Percentiles rank a stretch among this genome's conserved stretches.
Evolutionary conservation across 2,888 invertebrate genomes (phyloP).

Genomic region (Ennomos fuscantarius): DNA sequence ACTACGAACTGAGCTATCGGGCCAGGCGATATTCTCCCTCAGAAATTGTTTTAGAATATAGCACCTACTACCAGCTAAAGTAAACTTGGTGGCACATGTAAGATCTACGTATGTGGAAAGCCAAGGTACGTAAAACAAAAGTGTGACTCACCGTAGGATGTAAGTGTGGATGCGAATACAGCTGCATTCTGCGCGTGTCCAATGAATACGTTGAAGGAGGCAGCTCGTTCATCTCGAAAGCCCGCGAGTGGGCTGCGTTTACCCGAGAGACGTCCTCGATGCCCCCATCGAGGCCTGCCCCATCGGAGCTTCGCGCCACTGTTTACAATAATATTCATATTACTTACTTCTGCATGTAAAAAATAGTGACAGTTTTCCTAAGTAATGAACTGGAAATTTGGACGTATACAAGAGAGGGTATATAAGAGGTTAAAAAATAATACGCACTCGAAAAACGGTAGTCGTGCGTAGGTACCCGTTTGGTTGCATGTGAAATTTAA

Average conservation of each 20-base stretch:
- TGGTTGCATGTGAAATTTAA: too few species aligned
- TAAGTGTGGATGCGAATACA: conserved; percentile 70
- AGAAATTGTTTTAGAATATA: too few species aligned
- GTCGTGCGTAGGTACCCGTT: too few species aligned
- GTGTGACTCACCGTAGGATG: conserved; percentile 71
- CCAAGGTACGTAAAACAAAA: conserved; percentile 10
- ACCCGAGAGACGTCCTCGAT: conserved; percentile 64
- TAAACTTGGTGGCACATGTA: background rate
- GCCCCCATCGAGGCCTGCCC: conserved; percentile 65
- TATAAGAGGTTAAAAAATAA: too few species aligned
- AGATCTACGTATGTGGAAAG: background rate
- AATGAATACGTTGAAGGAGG: conserved; percentile 65
- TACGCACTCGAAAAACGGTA: too few species aligned
- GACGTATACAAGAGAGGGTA: too few species aligned
- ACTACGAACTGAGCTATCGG: too few species aligned
- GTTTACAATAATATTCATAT: conserved; percentile 40
- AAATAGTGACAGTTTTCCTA: too few species aligned
- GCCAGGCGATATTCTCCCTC: too few species aligned
- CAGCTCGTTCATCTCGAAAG: conserved; percentile 78
- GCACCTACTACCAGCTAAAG: background rate
- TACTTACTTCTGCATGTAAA: background rate
- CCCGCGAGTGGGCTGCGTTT: conserved; percentile 57
- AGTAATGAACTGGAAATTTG: too few species aligned
- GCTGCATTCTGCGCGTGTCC: conserved; percentile 76
- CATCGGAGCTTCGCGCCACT: conserved; percentile 74